A percentile compares a stretch with the other conserved stretches of the same genome.
phyloP scores from a whole-genome alignment of 2,797 vertebrate species.

The Mallotus villosus region DNA sequence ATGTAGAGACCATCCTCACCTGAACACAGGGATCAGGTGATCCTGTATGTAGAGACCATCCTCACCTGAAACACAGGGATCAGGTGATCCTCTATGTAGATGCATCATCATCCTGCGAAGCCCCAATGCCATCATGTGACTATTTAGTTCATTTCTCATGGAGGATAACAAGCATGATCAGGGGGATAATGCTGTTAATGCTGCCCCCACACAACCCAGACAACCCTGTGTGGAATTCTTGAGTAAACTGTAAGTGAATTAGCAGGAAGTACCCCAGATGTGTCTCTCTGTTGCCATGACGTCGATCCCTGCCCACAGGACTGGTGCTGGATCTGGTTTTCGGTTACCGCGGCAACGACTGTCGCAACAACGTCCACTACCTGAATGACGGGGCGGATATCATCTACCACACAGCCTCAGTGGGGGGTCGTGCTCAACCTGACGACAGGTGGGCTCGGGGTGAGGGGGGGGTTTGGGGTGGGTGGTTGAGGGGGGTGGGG shows the following conservation, averaged over 20 bases:
- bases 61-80: no score
- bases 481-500: no score
- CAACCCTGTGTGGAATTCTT: constrained; percentile 30
- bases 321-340: constrained; percentile 94
- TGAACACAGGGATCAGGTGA: no score
- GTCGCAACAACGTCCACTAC: constrained; percentile 98
- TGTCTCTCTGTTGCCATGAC: constrained; percentile 59
- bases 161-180: no score
- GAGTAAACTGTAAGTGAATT: constrained; percentile 33
- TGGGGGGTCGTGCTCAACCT: constrained; percentile 95
- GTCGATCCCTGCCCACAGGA: constrained; percentile 79
- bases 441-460: constrained; percentile 84
- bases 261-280: constrained; percentile 24
- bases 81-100: no score
- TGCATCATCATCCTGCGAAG: no score
- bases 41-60: no score
- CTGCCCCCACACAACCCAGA: constrained; percentile 16
- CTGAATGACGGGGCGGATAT: constrained; percentile 97
- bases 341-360: constrained; percentile 97
- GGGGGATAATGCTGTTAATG: no score
- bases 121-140: no score
- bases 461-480: neutral
- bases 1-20: neutral
- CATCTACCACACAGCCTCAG: constrained; percentile 94
- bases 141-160: no score